phyloP scores from a whole-genome alignment of 2,797 vertebrate species.

The Chloroceryle inda region DNA sequence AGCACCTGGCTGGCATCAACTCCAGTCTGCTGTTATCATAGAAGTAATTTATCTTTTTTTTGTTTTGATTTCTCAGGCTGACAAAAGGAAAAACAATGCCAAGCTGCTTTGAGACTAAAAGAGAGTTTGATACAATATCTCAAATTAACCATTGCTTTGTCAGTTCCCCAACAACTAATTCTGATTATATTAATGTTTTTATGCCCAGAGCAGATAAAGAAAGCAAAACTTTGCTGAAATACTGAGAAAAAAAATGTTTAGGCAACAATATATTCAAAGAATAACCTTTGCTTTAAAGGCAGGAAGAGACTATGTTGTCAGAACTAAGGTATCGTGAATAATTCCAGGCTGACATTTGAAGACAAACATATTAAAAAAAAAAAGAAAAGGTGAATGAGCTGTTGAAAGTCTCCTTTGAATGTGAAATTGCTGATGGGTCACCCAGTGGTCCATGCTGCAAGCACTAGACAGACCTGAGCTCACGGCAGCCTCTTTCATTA shows the following conservation, averaged over 20 bases:
- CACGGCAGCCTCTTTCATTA: not conserved
- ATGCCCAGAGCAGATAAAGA: not conserved
- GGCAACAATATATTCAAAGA: not conserved
- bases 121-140: not conserved
- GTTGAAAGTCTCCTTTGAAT: not conserved
- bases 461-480: not conserved
- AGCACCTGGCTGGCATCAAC: not conserved
- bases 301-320: not conserved
- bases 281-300: not conserved
- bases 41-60: not conserved
- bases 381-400: not conserved
- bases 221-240: not conserved
- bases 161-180: not conserved
- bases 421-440: accelerated
- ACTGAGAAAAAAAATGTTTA: accelerated
- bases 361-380: not conserved
- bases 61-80: not conserved
- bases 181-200: not conserved
- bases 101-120: not conserved
- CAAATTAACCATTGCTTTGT: not conserved
- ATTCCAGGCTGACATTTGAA: not conserved
- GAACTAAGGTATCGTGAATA: not conserved
- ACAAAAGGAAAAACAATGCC: not conserved
- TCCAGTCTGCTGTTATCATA: not conserved
- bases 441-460: not conserved